A percentile compares a stretch with the other conserved stretches of the same genome.
These are phyloP conservation scores for Boloria selene DNA, from an alignment of 2,888 invertebrate species.

Conservation along the genomic window DNA sequence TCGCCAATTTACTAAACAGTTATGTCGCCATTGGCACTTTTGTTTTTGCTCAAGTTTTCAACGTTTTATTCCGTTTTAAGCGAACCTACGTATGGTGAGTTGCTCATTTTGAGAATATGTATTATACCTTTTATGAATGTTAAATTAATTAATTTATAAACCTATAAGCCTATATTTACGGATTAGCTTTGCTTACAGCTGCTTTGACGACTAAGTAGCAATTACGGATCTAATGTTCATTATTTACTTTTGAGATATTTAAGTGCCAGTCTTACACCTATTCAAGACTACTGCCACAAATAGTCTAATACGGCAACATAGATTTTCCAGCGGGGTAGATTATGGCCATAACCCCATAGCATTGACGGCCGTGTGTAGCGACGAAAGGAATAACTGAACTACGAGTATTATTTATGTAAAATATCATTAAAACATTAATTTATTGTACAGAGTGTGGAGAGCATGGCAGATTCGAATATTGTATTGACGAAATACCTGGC, in stretches of 20 bases:
- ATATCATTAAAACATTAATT: not conserved
- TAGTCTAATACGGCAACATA: too few species aligned
- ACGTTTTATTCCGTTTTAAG: constrained; percentile 18
- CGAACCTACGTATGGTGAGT: constrained; percentile 39
- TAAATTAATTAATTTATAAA: too few species aligned
- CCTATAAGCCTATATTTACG: too few species aligned
- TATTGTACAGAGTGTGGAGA: constrained; percentile 66
- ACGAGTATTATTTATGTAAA: not conserved
- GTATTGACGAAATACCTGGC: constrained; percentile 67
- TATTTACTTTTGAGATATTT: too few species aligned
- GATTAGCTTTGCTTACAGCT: too few species aligned
- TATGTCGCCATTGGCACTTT: constrained; percentile 19
- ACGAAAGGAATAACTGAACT: not conserved
- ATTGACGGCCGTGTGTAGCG: not conserved
- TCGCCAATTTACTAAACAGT: constrained; percentile 11
- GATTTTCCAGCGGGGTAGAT: too few species aligned
- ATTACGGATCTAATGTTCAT: too few species aligned
- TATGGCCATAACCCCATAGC: too few species aligned
- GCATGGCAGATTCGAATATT: constrained; percentile 73
- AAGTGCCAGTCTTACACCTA: too few species aligned
- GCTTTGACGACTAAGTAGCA: too few species aligned
- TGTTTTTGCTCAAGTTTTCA: constrained; percentile 18
- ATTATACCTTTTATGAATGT: too few species aligned
- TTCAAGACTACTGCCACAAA: too few species aligned
- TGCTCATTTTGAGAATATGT: not conserved